A percentile compares a stretch with the other conserved stretches of the same genome.
Conservation (phyloP, 2,113 vertebrate species). For the Rhinolophus ferrumequinum region DNA sequence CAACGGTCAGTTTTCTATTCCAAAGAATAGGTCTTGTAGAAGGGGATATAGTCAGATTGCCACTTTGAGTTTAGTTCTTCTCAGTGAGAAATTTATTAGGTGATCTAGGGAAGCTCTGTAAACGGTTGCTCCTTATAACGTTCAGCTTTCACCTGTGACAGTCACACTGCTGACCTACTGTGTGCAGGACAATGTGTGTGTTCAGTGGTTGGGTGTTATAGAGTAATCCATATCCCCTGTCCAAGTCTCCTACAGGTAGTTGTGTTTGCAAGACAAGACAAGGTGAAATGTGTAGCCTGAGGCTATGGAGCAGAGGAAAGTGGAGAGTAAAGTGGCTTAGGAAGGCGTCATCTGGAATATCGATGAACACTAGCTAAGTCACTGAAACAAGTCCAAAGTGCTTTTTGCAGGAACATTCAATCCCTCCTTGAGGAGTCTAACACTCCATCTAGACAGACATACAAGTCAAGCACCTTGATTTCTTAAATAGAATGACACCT, state of each 20-base stretch:
- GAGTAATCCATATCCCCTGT: neutral
- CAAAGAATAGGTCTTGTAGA: neutral
- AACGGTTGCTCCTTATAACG: neutral
- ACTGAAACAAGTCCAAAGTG: slow-evolving; percentile 28
- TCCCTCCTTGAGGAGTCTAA: neutral
- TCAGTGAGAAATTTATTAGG: slow-evolving; percentile 37
- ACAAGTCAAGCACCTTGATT: slow-evolving; percentile 47
- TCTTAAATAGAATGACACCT: slow-evolving; percentile 36
- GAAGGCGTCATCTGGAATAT: neutral
- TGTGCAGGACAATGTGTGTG: neutral
- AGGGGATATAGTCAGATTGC: neutral
- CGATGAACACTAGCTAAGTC: neutral
- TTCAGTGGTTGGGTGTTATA: neutral
- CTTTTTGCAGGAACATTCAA: slow-evolving; percentile 16
- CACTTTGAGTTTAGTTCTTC: slow-evolving; percentile 49
- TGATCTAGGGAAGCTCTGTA: slow-evolving; percentile 1
- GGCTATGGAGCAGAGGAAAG: neutral
- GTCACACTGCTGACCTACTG: neutral
- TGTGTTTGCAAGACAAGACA: neutral
- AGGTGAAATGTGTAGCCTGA: neutral
- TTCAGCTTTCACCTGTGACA: slow-evolving; percentile 34
- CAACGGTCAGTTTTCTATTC: slow-evolving; percentile 31
- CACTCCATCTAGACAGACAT: neutral
- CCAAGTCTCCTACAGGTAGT: neutral
- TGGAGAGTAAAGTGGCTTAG: slow-evolving; percentile 16